Evolutionary conservation across 2,797 vertebrate species (phyloP).

Genomic region (Bradypodion pumilum): DNA sequence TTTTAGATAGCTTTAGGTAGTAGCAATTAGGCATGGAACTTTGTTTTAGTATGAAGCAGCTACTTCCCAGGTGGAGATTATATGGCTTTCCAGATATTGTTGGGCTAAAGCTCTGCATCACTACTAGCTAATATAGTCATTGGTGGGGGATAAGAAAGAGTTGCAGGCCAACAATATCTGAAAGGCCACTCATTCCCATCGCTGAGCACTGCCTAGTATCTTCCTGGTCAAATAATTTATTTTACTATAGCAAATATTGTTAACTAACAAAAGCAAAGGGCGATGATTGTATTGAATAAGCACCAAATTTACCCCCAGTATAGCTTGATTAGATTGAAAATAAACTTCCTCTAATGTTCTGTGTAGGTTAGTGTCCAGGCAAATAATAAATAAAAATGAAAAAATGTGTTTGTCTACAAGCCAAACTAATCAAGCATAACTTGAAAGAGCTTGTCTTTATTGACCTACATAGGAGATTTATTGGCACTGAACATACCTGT

Average conservation of each 20-base stretch:
- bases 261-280: no score
- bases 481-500: not conserved
- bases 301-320: no score
- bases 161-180: not conserved
- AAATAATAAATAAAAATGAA: not conserved
- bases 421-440: not conserved
- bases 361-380: not conserved
- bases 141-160: not conserved
- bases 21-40: not conserved
- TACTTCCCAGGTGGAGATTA: not conserved
- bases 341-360: not conserved
- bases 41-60: not conserved
- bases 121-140: not conserved
- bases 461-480: not conserved
- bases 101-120: not conserved
- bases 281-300: no score
- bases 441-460: not conserved
- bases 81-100: no score
- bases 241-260: no score
- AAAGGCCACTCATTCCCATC: not conserved
- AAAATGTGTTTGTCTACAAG: not conserved
- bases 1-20: slow-evolving; percentile 59
- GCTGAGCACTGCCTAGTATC: no score
- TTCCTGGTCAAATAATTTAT: no score
- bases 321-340: not conserved